A percentile compares a stretch with the other conserved stretches of the same genome.
Conservation (phyloP, 2,113 vertebrate genomes). For the Spizaetus ornatus region DNA sequence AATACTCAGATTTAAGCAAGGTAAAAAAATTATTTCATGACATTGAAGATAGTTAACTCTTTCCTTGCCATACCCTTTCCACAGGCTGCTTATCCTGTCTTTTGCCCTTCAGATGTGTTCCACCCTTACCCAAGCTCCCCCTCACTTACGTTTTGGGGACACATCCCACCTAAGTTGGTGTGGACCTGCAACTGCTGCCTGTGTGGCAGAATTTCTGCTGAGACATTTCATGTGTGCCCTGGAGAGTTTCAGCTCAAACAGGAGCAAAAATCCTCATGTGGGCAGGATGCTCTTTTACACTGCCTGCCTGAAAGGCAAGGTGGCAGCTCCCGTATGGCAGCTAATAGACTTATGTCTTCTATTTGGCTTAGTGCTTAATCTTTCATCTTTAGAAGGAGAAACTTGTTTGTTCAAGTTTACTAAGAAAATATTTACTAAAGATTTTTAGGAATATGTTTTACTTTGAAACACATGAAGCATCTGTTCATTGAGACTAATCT, state of each 20-base stretch:
- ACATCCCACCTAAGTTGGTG: neutral
- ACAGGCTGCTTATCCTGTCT: neutral
- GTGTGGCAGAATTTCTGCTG: neutral
- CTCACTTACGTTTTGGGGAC: neutral
- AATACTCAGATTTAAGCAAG: neutral
- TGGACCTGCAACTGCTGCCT: neutral
- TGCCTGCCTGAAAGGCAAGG: neutral
- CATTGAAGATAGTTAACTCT: neutral
- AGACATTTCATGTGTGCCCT: neutral
- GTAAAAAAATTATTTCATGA: neutral
- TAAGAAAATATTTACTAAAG: neutral
- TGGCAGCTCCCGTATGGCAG: neutral
- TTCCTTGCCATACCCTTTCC: neutral
- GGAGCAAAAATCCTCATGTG: neutral
- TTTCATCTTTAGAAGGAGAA: neutral
- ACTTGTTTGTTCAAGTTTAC: neutral
- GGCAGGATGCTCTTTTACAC: neutral
- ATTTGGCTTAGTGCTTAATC: neutral
- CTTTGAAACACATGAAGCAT: neutral
- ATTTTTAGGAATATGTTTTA: neutral
- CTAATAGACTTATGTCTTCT: neutral
- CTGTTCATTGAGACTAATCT: neutral
- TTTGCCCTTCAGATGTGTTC: neutral
- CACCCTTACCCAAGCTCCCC: neutral
- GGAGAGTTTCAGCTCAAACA: neutral